Percentiles rank a stretch among this genome's conserved stretches.
Evolutionary conservation across 2,888 invertebrate species (phyloP).

Genomic region (Dasysyrphus tricinctus): DNA sequence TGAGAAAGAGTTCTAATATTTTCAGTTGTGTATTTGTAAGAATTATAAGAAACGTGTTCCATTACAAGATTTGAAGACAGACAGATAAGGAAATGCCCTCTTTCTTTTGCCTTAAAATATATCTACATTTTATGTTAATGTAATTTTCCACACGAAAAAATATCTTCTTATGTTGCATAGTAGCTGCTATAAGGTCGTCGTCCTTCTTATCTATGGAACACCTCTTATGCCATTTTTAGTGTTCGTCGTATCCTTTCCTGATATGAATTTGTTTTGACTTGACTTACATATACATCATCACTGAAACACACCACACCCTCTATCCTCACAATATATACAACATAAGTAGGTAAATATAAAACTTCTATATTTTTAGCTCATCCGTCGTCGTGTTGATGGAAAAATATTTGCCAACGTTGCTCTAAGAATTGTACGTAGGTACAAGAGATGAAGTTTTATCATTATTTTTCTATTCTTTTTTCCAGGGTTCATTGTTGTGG

Average conservation of each 20-base stretch:
- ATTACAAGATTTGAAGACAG: not conserved
- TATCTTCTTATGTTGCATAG: not conserved
- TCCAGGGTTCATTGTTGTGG: conserved; percentile 42
- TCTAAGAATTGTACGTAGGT: conserved; percentile 22
- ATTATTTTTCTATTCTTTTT: conserved; percentile 63
- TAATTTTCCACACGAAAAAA: conserved; percentile 71
- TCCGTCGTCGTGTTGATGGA: conserved; percentile 42
- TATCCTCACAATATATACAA: not conserved
- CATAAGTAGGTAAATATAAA: not conserved
- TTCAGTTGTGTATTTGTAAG: not conserved
- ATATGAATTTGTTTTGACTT: conserved; percentile 71
- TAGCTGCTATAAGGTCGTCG: conserved; percentile 28
- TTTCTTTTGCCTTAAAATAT: conserved; percentile 5
- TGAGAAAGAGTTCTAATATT: too few relatives aligned
- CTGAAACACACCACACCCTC: conserved; percentile 19
- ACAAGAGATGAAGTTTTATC: conserved; percentile 61
- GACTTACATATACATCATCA: conserved; percentile 24
- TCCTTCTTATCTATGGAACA: conserved; percentile 48
- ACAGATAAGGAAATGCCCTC: conserved; percentile 4
- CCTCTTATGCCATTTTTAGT: conserved; percentile 38
- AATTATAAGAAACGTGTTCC: conserved; percentile 4
- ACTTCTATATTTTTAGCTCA: not conserved
- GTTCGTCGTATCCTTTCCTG: conserved; percentile 61
- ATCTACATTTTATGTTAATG: conserved; percentile 69
- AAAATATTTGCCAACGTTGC: conserved; percentile 56